Base-by-base conservation (phyloP, 2,888 invertebrate species). In the Gasteruption jaculator region DNA sequence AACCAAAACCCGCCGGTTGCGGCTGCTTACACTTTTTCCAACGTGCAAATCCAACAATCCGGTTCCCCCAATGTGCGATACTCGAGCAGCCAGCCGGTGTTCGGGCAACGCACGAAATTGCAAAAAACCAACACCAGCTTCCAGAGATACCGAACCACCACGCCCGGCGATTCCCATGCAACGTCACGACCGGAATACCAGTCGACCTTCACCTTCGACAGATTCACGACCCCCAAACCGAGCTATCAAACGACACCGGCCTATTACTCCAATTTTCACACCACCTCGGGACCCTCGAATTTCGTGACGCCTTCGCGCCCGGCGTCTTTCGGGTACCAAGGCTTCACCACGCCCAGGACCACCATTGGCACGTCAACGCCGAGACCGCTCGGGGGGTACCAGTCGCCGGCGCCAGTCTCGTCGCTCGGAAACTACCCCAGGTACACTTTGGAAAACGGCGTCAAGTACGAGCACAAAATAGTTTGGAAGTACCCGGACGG, bases 401-500 rank as follows among this genome's bases (percentile, higher is more conserved):
- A 33, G 25, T 10, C 19, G 4, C 35, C 37, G 4, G 18, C 16
- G n/a, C n/a, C n/a, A n/a, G n/a, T n/a, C 6, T 34, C 44, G 5
- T 36, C 40, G 5, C 33, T 50, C 3, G 30, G 49, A 10, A 50
- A 54, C 38, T 50, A 58, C 11, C 64, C 70, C 0, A 58, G 54
- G 21, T 69, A 62, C 41, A 63, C 65, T 1, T 12, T 61, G 3
- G 70, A 70, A 31, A 63, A 68, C 32, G 70, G 69, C 0, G 45
- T 70, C 0, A 58, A 53, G 11, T 70, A 70, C 43, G 68, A 70
- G 40, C 66, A 70, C 32, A 71, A 67, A 34, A 61, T 69, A 3
- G 58, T 67, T n/a, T 70, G 70, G 71, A 71, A 68, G 26, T 71
- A 71, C 50, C 65, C 68, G 0, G 65, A 70, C 45, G 70, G 70